These are phyloP conservation scores for Rhabdomys pumilio DNA, from an alignment of 2,797 vertebrate genomes.

Conservation along the genomic window DNA sequence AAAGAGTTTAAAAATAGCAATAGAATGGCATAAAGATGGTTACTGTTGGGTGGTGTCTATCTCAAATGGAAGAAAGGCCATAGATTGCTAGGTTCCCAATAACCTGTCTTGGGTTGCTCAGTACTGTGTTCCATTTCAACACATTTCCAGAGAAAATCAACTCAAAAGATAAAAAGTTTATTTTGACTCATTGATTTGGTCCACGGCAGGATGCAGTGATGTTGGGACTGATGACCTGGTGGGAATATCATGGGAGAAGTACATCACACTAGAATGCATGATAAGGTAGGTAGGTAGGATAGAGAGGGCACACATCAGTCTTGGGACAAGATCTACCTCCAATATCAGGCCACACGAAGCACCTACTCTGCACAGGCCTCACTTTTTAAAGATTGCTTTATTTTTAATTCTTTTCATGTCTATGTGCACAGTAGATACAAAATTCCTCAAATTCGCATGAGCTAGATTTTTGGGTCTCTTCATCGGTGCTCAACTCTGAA, in stretches of 20 bases:
- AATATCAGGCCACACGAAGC: not conserved
- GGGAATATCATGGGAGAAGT: not conserved
- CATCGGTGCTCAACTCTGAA: not conserved
- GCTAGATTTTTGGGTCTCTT: not conserved
- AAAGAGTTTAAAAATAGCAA: conserved; percentile 18
- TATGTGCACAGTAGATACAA: not conserved
- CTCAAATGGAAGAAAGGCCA: not conserved
- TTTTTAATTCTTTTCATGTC: not conserved
- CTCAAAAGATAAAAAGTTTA: not conserved
- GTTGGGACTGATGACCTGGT: not conserved
- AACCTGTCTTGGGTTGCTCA: not conserved
- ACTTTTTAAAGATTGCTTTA: not conserved
- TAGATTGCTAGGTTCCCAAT: not conserved
- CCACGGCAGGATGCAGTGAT: not conserved
- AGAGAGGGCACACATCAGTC: not conserved
- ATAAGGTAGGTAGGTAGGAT: not conserved
- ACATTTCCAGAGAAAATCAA: no score
- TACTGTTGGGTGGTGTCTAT: not conserved
- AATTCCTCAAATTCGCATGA: not conserved
- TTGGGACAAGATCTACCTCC: not conserved
- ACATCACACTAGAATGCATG: no score
- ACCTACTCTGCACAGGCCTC: not conserved
- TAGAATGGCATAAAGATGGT: not conserved
- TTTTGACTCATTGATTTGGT: not conserved
- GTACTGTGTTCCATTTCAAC: not conserved